These are phyloP conservation scores for Mycetomoellerius zeteki DNA, from an alignment of 1,140 invertebrate genomes.

Conservation along the genomic window DNA sequence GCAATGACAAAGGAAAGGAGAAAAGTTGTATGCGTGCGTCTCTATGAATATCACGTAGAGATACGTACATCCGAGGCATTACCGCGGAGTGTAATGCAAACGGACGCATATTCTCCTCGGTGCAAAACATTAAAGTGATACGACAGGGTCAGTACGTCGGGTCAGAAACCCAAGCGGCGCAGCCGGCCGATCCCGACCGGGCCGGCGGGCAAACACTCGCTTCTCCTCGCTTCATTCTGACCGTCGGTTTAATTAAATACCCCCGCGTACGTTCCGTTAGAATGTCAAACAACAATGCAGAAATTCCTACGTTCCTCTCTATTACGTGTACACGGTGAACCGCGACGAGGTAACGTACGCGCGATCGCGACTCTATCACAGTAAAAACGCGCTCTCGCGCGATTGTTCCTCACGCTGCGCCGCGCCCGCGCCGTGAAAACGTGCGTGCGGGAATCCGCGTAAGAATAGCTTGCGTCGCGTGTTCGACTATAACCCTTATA, in stretches of 20 bases:
- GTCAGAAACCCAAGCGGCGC: conserved; percentile 12
- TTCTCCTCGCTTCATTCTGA: conserved; percentile 53
- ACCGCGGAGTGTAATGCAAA: conserved; percentile 44
- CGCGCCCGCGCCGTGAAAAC: not conserved
- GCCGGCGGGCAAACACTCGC: too few species aligned
- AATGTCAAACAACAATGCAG: conserved; percentile 68
- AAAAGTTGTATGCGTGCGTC: conserved; percentile 8
- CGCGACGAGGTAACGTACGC: not conserved
- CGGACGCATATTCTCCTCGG: conserved; percentile 30
- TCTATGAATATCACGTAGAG: conserved; percentile 32
- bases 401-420: not conserved
- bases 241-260: conserved; percentile 71
- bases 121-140: conserved; percentile 47
- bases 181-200: too few species aligned
- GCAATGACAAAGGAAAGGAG: not conserved
- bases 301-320: conserved; percentile 42
- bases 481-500: not conserved
- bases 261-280: conserved; percentile 53
- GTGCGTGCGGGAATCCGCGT: not conserved
- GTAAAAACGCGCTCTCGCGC: not conserved
- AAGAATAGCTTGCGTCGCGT: conserved; percentile 4
- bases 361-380: not conserved
- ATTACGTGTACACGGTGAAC: not conserved
- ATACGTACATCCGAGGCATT: conserved; percentile 45
- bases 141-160: conserved; percentile 10